Evolutionary conservation across 2,888 invertebrate species (phyloP).

Genomic region (Caenorhabditis angaria): DNA sequence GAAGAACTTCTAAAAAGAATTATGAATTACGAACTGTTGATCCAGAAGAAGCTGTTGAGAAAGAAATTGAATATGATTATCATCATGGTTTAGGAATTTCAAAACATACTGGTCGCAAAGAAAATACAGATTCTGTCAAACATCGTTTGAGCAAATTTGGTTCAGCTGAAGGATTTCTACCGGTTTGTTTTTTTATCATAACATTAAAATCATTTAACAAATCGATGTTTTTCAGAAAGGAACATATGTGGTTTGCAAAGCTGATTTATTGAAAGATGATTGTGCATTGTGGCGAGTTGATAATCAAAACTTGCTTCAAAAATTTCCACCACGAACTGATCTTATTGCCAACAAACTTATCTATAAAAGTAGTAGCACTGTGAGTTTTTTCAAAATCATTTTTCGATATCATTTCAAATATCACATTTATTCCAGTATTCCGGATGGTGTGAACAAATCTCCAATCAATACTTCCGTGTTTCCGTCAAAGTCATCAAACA

Average conservation of each 20-base stretch:
- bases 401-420: background rate
- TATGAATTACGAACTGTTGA: background rate
- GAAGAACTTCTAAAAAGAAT: background rate
- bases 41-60: background rate
- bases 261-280: slow-evolving; percentile 61
- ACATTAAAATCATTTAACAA: background rate
- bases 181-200: slow-evolving; percentile 30
- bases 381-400: slow-evolving; percentile 18
- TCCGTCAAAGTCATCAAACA: slow-evolving; percentile 52
- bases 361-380: slow-evolving; percentile 63
- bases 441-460: slow-evolving; percentile 71
- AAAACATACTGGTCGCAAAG: background rate
- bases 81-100: background rate
- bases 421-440: slow-evolving; percentile 62
- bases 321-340: slow-evolving; percentile 58
- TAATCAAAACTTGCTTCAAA: slow-evolving; percentile 71
- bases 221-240: slow-evolving; percentile 62
- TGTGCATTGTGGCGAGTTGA: slow-evolving; percentile 71
- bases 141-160: slow-evolving; percentile 50
- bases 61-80: background rate
- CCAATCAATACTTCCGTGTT: slow-evolving; percentile 61
- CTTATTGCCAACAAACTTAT: slow-evolving; percentile 26
- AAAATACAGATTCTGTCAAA: slow-evolving; percentile 18
- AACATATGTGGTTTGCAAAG: slow-evolving; percentile 68
- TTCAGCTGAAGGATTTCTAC: slow-evolving; percentile 50